Base-by-base conservation (phyloP, 2,113 vertebrate species). In the Murina feae region DNA sequence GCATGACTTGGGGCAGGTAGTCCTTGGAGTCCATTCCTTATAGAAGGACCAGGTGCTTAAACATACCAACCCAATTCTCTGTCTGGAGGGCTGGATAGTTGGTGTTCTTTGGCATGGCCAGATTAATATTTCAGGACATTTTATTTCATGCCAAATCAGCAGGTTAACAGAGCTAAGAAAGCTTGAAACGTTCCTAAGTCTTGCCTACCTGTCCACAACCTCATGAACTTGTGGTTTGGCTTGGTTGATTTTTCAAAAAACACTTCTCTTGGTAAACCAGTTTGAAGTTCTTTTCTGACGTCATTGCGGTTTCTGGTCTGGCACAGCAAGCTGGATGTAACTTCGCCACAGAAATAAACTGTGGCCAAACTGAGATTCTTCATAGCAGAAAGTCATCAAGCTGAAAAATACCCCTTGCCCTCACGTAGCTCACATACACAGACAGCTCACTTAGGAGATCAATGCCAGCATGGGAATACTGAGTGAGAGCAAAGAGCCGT, bases 161-260 rank as follows among this genome's bases (percentile, higher is more conserved):
- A 74, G 80, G 95, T 69, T 88, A 84, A 66, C 55, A 85, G n/a
- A 11, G 5, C 32, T 51, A 87, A 86, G 39, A 55, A 94, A 95
- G 44, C 14, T 92, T 76, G 58, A 60, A 84, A 94, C 95, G 69
- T 39, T 83, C 81, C 83, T 75, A 18, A 68, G 39, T 91, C 47
- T 95, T 93, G 94, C 75, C 71, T 95, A 87, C 72, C 35, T 80
- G 80, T 96, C 71, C 66, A 74, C 96, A 94, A 66, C 23, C 5
- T 80, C 49, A 17, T 91, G 90, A 92, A 78, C 58, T 32, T 96
- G 94, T 94, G 95, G 95, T 87, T 95, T 96, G 95, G 95, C 92
- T 81, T 84, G 32, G 60, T 23, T 81, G 66, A 66, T 39, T 94
- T 94, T 96, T 71, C 17, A 60, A 91, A 91, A 95, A 93, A 89